Conservation (phyloP, 1,140 invertebrate genomes). For the Drosophila parvula region DNA sequence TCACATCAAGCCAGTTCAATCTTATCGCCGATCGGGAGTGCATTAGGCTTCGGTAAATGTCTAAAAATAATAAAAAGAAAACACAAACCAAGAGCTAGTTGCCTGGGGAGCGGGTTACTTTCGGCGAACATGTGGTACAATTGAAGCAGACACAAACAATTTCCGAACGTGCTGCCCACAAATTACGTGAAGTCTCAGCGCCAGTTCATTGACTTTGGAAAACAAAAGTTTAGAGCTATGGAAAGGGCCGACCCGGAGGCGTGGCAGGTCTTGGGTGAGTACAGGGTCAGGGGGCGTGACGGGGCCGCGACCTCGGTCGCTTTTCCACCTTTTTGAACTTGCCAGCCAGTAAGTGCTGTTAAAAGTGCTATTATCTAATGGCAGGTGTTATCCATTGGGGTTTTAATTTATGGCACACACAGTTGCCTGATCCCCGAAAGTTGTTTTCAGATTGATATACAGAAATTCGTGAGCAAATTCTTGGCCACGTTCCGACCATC, state of each 20-base stretch:
- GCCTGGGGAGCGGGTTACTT: neutral
- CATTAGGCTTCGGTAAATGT: slow-evolving; percentile 23
- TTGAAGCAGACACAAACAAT: slow-evolving; percentile 35
- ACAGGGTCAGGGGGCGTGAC: slow-evolving; percentile 37
- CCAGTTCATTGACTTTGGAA: slow-evolving; percentile 48
- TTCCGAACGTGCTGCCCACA: slow-evolving; percentile 17
- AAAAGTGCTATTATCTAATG: slow-evolving; percentile 24
- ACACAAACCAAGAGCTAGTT: slow-evolving; percentile 15
- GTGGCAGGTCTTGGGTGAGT: slow-evolving; percentile 18
- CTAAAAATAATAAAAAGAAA: slow-evolving; percentile 40
- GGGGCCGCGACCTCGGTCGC: slow-evolving; percentile 6
- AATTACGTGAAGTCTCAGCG: slow-evolving; percentile 29
- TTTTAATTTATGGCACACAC: neutral
- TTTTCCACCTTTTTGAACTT: slow-evolving; percentile 13
- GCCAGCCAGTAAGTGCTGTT: slow-evolving; percentile 1
- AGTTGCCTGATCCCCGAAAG: slow-evolving; percentile 4
- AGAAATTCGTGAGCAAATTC: slow-evolving; percentile 6
- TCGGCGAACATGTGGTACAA: slow-evolving; percentile 37
- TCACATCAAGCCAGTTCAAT: slow-evolving; percentile 18
- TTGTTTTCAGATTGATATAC: neutral
- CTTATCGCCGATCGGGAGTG: slow-evolving; percentile 28
- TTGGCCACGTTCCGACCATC: neutral
- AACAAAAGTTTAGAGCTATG: slow-evolving; percentile 35
- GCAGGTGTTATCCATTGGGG: slow-evolving; percentile 1
- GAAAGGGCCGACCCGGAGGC: slow-evolving; percentile 16